Conservation (phyloP, 2,113 vertebrate genomes). For the Grallaria varia region DNA sequence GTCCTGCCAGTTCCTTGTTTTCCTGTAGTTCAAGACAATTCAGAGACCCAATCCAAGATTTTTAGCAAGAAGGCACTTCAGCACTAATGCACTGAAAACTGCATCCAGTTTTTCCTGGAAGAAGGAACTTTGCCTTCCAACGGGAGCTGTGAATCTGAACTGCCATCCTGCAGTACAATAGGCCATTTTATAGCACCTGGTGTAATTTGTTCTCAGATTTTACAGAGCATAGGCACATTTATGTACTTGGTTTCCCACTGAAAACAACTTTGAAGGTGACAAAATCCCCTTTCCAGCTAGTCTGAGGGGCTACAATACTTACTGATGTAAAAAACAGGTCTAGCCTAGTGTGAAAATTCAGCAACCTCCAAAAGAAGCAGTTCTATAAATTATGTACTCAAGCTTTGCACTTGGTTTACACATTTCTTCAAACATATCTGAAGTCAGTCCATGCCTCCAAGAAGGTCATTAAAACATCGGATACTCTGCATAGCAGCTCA, state of each 20-base stretch:
- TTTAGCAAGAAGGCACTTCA: not conserved
- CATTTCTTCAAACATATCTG: not conserved
- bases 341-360: not conserved
- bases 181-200: not conserved
- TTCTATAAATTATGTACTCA: not conserved
- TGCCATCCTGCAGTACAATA: constrained; percentile 1
- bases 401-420: constrained; percentile 2
- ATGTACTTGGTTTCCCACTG: not conserved
- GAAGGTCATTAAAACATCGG: constrained; percentile 29
- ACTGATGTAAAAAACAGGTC: not conserved
- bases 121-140: not conserved
- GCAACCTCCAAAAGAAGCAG: not conserved
- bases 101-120: not conserved
- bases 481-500: not conserved
- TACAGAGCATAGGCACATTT: not conserved
- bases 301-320: not conserved
- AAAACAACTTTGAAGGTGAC: not conserved
- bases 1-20: not conserved
- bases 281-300: not conserved
- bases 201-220: not conserved
- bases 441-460: not conserved
- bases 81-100: not conserved
- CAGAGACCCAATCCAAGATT: not conserved
- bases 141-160: not conserved
- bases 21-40: not conserved